Percentiles rank a stretch among this genome's conserved stretches.
Evolutionary conservation across 2,113 vertebrate genomes (phyloP).

Genomic region (Callopanchax toddi): DNA sequence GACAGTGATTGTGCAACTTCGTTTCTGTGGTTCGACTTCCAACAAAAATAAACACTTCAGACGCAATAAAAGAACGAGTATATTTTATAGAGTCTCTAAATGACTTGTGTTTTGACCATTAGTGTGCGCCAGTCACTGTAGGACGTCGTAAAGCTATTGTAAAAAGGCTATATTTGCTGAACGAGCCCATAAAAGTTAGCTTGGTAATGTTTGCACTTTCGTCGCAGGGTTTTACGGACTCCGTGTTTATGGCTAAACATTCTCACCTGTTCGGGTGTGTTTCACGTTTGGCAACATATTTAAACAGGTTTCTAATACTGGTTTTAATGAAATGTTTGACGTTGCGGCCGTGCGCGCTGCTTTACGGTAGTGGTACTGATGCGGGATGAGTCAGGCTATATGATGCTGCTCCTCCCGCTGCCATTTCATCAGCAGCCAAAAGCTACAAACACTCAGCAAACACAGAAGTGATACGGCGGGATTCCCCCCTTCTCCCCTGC

Average conservation of each 20-base stretch:
- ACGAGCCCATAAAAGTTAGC: too few relatives aligned
- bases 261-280: neutral
- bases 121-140: too few relatives aligned
- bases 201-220: too few relatives aligned
- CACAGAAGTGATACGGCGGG: conserved; percentile 43
- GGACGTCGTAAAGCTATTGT: too few relatives aligned
- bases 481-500: conserved; percentile 20
- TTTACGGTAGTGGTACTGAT: conserved; percentile 86
- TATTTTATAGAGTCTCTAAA: too few relatives aligned
- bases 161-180: too few relatives aligned
- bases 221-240: neutral
- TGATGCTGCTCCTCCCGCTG: conserved; percentile 85
- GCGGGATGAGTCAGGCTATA: conserved; percentile 92
- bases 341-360: conserved; percentile 61
- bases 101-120: too few relatives aligned
- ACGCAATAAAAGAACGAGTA: too few relatives aligned
- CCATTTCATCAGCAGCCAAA: conserved; percentile 87
- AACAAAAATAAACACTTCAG: neutral
- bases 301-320: neutral
- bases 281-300: neutral
- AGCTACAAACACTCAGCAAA: conserved; percentile 57
- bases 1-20: conserved; percentile 5
- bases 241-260: neutral
- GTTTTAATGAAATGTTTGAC: neutral
- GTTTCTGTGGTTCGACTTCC: too few relatives aligned